Conservation (phyloP, 2,113 vertebrate species). For the Prunella fulvescens region DNA sequence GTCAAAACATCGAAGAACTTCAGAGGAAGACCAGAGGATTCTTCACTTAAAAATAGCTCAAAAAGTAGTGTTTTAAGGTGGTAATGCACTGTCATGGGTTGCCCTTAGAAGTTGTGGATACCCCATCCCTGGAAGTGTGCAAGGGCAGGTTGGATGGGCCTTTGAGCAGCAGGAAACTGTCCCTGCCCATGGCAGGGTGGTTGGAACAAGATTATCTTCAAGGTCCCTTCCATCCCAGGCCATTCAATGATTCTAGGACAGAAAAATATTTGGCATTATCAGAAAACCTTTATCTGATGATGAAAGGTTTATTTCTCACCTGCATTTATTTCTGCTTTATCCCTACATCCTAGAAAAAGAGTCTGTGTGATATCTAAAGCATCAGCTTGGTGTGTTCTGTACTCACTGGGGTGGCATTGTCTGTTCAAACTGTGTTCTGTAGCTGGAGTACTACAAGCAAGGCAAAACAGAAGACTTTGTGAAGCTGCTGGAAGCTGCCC, state of each 20-base stretch:
- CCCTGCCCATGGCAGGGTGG: not conserved
- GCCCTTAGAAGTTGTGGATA: not conserved
- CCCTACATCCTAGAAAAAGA: not conserved
- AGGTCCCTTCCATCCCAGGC: not conserved
- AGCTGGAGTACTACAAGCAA: slow-evolving; percentile 99
- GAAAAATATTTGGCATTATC: not conserved
- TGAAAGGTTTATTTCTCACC: no score
- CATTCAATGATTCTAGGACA: not conserved
- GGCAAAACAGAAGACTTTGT: slow-evolving; percentile 99
- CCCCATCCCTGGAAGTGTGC: not conserved
- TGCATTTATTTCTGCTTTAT: not conserved
- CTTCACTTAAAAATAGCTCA: not conserved
- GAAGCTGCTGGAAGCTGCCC: slow-evolving; percentile 94
- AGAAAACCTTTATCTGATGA: not conserved
- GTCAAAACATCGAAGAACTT: not conserved
- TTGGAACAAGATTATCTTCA: not conserved
- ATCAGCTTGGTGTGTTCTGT: not conserved
- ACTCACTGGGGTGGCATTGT: not conserved
- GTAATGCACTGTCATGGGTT: not conserved
- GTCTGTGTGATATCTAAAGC: not conserved
- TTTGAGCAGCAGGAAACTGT: not conserved
- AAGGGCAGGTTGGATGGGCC: not conserved
- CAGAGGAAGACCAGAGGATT: not conserved
- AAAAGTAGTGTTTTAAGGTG: not conserved
- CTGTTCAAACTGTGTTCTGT: not conserved